Base-by-base conservation (phyloP, 2,888 invertebrate genomes). In the Eugnorisma glareosa region DNA sequence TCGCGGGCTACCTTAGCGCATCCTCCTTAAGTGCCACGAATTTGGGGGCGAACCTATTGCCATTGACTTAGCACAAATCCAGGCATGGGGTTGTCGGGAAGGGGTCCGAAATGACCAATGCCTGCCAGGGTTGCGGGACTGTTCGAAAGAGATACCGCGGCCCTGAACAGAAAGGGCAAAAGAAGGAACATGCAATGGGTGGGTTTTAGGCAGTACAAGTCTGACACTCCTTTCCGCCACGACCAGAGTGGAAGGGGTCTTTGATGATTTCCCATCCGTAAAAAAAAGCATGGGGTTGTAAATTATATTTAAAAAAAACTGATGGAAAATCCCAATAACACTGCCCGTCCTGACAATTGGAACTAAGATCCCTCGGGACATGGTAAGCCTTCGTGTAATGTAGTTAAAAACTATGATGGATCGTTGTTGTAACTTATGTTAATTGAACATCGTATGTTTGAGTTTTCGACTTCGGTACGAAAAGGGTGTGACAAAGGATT, bases 401-500 rank as follows among this genome's bases (percentile, higher is more conserved):
- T 51, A n/a, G 67, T 68, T 84, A 37, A 84, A 73, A 70, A 67
- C 73, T 70, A 51, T 82, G 80, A 79, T 51, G 24, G 69, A 73
- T 80, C 37, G 61, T 43, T 54, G 61, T 73, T 84, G 28, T 57
- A 73, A 84, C 48, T 84, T 80, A 77, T 59, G 37, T 61, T 73
- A 79, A 69, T 79, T 73, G 68, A 67, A 66, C 79, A 79, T 28
- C 61, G 59, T 37, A 45, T 13, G 48, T 35, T 15, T 18, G 63
- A 78, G 66, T 81, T 79, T 69, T 57, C 13, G 1, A 45, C 61
- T 57, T 67, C 1, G 51, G 61, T 67, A 43, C n/a, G 15, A 37
- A 43, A 67, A 77, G 83, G 64, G 68, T 79, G 63, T 61, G 69
- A 80, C 35, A 48, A 45, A 37, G 77, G 68, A 77, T 64, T 76